Base-by-base conservation (phyloP, 2,888 invertebrate genomes). In the Digitonthophagus gazella region DNA sequence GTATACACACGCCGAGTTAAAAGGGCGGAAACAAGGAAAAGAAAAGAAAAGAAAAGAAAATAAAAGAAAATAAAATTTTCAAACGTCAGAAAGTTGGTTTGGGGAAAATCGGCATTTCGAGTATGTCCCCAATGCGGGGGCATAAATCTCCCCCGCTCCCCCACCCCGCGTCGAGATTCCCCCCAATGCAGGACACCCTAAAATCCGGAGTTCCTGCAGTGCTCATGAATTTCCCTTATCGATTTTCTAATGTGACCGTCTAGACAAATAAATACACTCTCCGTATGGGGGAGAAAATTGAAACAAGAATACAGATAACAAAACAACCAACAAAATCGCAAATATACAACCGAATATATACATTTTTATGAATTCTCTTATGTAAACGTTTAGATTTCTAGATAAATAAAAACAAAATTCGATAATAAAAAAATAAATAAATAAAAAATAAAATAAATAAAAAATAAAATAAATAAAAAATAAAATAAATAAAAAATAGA, bases 251-350 rank as follows among this genome's bases (percentile, higher is more conserved):
- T 20, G 55, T 61, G 65, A 58, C 58, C 65, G 68, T 68, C 68
- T 68, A 68, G 68, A 68, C 68, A 64, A 15, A 67, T 67, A 67
- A 64, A 68, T 68, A 67, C 67, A 64, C 22, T 64, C 67, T 67
- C 63, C 28, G 28, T 44, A 44, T 44, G 28, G 28, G n/a, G 11
- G 19, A 61, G n/a, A 18, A 61, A 18, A 61, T 18, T 61, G 61
- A 19, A 61, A n/a, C 61, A 11, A 44, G 28, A 18, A 18, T 61
- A 18, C 61, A 18, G 15, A 61, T 15, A n/a, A n/a, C n/a, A n/a
- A n/a, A n/a, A n/a, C n/a, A n/a, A n/a, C n/a, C n/a, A n/a, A n/a
- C n/a, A n/a, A n/a, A n/a, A n/a, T n/a, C n/a, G n/a, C n/a, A n/a
- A n/a, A n/a, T n/a, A n/a, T n/a, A n/a, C n/a, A n/a, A n/a, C n/a